Evolutionary conservation across 2,797 vertebrate genomes (phyloP), one percentile per base, ranked within the genome.

Genomic region (Danionella dracula): DNA sequence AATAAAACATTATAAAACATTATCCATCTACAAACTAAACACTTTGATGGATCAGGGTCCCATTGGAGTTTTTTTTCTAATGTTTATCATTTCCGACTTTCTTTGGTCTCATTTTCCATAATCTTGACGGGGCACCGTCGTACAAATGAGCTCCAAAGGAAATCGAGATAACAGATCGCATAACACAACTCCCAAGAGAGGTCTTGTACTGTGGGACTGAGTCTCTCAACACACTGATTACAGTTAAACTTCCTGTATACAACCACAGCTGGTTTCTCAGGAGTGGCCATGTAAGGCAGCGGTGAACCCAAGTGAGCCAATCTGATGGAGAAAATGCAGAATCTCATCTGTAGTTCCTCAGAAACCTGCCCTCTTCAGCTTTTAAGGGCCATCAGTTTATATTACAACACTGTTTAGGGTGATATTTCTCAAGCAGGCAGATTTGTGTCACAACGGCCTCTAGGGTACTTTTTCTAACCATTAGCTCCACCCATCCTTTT

Each of bases 261-360:
- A 4, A 12, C 42, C 1, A 1, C 19, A 29, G 17, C 34, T 6
- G 23, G 13, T 20, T 23, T 59, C 15, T 65, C 59, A 66, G 31
- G 60, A 5, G 68, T 80, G 82, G 10, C 86, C 86, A 81, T 88
- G 63, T 89, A 86, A 83, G 86, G 82, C 73, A 82, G 74, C 34
- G 44, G 12, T 40, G 71, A 53, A 27, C 34, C 50, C 11, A 57
- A 31, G 58, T 5, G 8, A 31, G 21, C 19, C 40, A 10, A 46
- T 49, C 19, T 51, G 5, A 50, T 34, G 37, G 68, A 75, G 64
- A 68, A 70, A 55, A 15, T 12, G 51, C 61, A 61, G 62, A 4
- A 56, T 13, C 23, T 69, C 49, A 41, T 15, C 31, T 8, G 8
- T 19, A 56, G 19, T 15, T 41, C 35, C 11, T 3, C 23, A 2